Conservation (phyloP, 2,113 vertebrate species). For the Choloepus hoffmanni region DNA sequence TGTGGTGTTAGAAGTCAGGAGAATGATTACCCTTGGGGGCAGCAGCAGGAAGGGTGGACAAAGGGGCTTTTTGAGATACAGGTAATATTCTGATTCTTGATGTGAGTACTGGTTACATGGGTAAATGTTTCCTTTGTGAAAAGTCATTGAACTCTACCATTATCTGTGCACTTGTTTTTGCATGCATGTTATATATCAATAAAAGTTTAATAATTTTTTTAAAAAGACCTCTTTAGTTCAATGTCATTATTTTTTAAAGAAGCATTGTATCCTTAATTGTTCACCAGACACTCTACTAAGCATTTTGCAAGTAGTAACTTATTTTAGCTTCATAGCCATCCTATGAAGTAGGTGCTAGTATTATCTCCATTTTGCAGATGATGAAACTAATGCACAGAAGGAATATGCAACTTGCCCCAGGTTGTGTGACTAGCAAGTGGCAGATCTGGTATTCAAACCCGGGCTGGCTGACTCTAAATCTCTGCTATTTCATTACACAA, state of each 20-base stretch:
- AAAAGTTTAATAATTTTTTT: background rate
- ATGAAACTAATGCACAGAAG: background rate
- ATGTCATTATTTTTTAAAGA: background rate
- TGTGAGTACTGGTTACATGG: background rate
- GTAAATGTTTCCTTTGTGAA: background rate
- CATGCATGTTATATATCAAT: background rate
- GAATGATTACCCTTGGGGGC: background rate
- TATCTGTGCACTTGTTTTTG: background rate
- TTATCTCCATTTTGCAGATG: background rate
- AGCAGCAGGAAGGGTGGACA: background rate
- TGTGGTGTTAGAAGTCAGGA: background rate
- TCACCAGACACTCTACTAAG: background rate
- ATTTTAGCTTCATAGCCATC: background rate
- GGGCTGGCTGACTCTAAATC: background rate
- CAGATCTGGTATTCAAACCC: background rate
- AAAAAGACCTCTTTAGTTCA: background rate
- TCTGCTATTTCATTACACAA: background rate
- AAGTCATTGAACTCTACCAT: background rate
- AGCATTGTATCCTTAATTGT: background rate
- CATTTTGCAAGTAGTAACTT: background rate
- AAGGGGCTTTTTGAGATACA: background rate
- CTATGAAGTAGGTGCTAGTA: background rate
- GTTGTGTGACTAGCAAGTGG: background rate
- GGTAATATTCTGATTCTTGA: background rate
- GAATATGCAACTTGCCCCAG: background rate